phyloP scores from a whole-genome alignment of 2,113 vertebrate species.

The Eretmochelys imbricata region DNA sequence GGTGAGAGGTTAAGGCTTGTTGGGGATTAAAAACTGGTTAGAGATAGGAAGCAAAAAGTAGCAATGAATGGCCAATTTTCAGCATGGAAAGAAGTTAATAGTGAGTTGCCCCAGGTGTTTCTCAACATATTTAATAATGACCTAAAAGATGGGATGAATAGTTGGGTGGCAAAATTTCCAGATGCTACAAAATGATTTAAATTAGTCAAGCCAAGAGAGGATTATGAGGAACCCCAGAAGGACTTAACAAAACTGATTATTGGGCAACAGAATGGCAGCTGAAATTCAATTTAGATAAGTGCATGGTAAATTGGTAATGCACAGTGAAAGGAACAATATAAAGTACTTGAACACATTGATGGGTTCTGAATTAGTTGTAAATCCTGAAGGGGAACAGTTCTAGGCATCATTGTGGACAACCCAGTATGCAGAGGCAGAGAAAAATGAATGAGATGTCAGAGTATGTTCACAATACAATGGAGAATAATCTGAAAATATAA shows the following conservation, averaged over 20 bases:
- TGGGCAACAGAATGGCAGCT: not conserved
- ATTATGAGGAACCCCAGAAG: not conserved
- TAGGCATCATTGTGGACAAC: not conserved
- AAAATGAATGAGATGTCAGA: not conserved
- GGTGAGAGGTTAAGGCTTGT: not conserved
- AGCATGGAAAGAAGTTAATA: not conserved
- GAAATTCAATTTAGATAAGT: constrained; percentile 23
- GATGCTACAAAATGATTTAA: not conserved
- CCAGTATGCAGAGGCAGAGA: not conserved
- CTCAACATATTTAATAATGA: not conserved
- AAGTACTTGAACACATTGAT: not conserved
- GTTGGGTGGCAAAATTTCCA: not conserved
- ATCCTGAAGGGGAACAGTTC: not conserved
- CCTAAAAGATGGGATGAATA: not conserved
- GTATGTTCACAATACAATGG: accelerated
- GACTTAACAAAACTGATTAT: not conserved
- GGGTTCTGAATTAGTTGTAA: not conserved
- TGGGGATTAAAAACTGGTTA: not conserved
- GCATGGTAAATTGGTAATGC: not conserved
- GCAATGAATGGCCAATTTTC: not conserved
- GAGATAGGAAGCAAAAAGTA: not conserved
- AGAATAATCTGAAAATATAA: not conserved
- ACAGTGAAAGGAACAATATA: not conserved
- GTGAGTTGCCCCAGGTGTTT: accelerated
- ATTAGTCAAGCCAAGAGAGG: not conserved